A percentile compares a stretch with the other conserved stretches of the same genome.
Evolutionary conservation across 2,797 vertebrate genomes (phyloP).

Genomic region (Furcifer pardalis): DNA sequence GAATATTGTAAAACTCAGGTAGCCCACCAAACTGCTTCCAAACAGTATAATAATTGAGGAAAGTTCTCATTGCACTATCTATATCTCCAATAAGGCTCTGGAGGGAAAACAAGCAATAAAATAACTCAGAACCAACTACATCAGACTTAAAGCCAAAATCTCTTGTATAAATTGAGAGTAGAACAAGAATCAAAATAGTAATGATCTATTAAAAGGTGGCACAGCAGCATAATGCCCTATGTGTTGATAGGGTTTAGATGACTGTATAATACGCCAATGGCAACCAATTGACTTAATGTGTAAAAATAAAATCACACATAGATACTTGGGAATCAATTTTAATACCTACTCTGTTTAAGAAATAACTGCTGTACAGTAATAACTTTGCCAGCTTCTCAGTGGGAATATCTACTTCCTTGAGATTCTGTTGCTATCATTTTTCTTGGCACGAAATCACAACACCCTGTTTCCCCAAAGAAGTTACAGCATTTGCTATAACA

Average conservation of each 20-base stretch:
- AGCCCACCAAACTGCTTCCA: constrained; percentile 98
- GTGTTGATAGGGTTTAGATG: not conserved
- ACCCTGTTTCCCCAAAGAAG: not conserved
- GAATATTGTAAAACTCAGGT: constrained; percentile 98
- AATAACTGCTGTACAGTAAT: constrained; percentile 1
- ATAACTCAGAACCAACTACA: constrained; percentile 9
- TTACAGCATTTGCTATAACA: not conserved
- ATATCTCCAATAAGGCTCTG: constrained; percentile 93
- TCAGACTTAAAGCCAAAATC: not conserved
- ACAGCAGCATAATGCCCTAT: not conserved
- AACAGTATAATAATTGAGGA: constrained; percentile 96
- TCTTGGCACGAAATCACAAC: not conserved
- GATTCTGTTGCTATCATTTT: not conserved
- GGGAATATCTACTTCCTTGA: not conserved
- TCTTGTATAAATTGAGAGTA: fast-evolving
- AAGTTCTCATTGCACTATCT: constrained; percentile 89
- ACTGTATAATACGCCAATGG: not conserved
- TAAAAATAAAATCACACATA: not conserved
- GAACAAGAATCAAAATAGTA: constrained; percentile 2
- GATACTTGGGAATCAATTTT: not conserved
- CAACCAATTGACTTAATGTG: not conserved
- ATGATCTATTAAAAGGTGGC: not conserved
- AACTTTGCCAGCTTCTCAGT: not conserved
- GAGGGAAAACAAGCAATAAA: constrained; percentile 2
- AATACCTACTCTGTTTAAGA: not conserved